Evolutionary conservation across 1,140 invertebrate genomes (phyloP).

Genomic region (Diuraphis noxia): DNA sequence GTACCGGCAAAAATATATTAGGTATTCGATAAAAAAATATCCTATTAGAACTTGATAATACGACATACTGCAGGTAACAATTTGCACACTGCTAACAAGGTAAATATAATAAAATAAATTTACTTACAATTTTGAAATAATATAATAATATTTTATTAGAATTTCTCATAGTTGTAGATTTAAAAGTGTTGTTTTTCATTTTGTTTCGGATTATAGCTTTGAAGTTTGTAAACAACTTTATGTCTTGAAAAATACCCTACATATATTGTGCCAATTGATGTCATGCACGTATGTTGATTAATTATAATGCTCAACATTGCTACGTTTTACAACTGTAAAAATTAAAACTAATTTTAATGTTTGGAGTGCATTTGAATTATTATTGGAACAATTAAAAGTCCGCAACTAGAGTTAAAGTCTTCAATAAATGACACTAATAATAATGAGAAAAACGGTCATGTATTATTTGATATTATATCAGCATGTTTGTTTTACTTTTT

Average conservation of each 20-base stretch:
- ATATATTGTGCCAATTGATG: neutral
- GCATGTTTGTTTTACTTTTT: neutral
- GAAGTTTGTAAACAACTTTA: neutral
- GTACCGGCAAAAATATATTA: neutral
- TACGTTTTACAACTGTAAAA: neutral
- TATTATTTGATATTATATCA: neutral
- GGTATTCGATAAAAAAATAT: neutral
- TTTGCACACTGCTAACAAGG: neutral
- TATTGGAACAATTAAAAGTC: slow-evolving; percentile 33
- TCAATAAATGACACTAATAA: neutral
- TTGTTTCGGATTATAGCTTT: neutral
- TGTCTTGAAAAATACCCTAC: neutral
- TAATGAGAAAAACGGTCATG: neutral
- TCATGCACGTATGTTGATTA: slow-evolving; percentile 7
- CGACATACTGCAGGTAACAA: neutral
- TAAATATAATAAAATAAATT: neutral
- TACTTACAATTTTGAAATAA: neutral
- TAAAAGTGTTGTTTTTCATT: neutral
- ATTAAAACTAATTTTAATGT: slow-evolving; percentile 29
- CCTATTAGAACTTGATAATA: too few relatives aligned
- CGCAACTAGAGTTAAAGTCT: slow-evolving; percentile 16
- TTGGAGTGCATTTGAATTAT: slow-evolving; percentile 28
- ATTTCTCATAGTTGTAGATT: neutral
- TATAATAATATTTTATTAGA: neutral
- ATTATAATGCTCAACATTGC: neutral